Evolutionary conservation across 2,888 invertebrate species (phyloP).

Genomic region (Megamerina dolium): DNA sequence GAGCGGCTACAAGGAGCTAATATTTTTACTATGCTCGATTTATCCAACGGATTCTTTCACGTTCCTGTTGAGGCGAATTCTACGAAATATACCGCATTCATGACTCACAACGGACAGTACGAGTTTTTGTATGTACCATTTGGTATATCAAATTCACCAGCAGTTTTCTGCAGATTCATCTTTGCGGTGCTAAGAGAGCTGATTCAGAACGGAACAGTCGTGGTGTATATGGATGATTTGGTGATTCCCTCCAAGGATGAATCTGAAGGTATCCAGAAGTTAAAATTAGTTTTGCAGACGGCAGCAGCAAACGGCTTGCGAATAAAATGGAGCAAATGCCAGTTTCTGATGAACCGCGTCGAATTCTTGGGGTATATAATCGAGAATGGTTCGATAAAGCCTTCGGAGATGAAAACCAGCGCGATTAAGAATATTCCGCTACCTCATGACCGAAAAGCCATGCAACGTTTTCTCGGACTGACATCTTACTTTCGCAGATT

Average conservation of each 20-base stretch:
- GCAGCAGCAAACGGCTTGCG: conserved; percentile 2
- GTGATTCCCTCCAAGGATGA: too few species aligned
- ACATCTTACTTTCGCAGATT: conserved; percentile 18
- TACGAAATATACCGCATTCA: conserved; percentile 24
- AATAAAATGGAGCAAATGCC: conserved; percentile 18
- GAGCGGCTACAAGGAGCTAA: conserved; percentile 8
- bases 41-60: conserved; percentile 25
- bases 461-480: too few species aligned
- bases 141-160: too few species aligned
- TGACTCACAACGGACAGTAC: conserved; percentile 24
- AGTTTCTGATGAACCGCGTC: conserved; percentile 13
- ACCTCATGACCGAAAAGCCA: too few species aligned
- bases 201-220: conserved; percentile 3
- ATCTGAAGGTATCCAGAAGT: conserved; percentile 5
- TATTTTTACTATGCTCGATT: conserved; percentile 11
- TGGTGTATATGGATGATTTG: too few species aligned
- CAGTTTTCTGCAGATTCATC: conserved; percentile 20
- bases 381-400: conserved; percentile 1
- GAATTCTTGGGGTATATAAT: conserved; percentile 17
- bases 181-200: conserved; percentile 12
- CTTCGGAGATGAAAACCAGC: background rate
- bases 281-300: conserved; percentile 2
- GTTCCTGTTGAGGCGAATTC: conserved; percentile 21
- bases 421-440: conserved; percentile 2
- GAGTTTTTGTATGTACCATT: too few species aligned